Percentiles rank a stretch among this genome's conserved stretches.
These are phyloP conservation scores for Aleiodes leptofemur DNA, from an alignment of 2,888 invertebrate genomes.

Conservation along the genomic window DNA sequence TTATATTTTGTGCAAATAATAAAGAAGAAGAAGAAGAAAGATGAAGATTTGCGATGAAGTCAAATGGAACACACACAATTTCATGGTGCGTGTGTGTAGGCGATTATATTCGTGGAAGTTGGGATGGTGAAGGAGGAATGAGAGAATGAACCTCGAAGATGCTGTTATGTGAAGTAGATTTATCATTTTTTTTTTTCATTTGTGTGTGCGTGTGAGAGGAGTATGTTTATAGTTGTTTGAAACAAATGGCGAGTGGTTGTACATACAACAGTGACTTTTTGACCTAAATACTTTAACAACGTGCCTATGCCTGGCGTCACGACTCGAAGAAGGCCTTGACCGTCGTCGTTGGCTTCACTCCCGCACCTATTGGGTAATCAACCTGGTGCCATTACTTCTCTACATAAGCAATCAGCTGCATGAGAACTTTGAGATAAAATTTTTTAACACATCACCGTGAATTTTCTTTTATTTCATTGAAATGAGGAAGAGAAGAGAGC, in stretches of 20 bases:
- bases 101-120: constrained; percentile 11
- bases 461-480: constrained; percentile 9
- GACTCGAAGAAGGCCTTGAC: constrained; percentile 69
- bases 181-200: not conserved
- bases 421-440: not conserved
- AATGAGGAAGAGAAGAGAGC: not conserved
- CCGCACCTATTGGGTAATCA: constrained; percentile 51
- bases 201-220: not conserved
- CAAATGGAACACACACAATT: no score
- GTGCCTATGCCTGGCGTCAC: constrained; percentile 56
- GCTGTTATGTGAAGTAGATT: not conserved
- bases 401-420: not conserved
- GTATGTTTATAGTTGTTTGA: constrained; percentile 48
- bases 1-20: constrained; percentile 2
- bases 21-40: constrained; percentile 9
- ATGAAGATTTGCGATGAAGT: not conserved
- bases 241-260: constrained; percentile 60
- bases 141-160: constrained; percentile 2
- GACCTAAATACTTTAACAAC: constrained; percentile 73
- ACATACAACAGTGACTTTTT: constrained; percentile 70
- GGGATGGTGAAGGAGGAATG: constrained; percentile 12
- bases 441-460: not conserved
- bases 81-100: no score
- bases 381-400: constrained; percentile 1
- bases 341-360: constrained; percentile 59